Conservation (phyloP, 2,113 vertebrate genomes). For the Stictonetta naevosa region DNA sequence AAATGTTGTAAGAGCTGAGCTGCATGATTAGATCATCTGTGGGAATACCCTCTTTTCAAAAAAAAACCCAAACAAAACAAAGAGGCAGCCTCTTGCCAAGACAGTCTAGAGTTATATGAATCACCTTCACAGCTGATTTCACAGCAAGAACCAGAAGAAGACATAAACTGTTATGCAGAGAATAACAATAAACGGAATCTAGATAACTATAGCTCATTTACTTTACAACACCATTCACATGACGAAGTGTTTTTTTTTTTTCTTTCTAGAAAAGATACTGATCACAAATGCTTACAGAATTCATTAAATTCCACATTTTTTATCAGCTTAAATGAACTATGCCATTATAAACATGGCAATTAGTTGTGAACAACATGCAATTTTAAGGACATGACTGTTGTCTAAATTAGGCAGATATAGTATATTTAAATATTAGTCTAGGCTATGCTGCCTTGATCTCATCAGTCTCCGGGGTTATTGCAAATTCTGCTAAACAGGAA, state of each 20-base stretch:
- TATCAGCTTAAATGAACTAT: background rate
- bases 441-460: background rate
- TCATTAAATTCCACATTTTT: background rate
- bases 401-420: background rate
- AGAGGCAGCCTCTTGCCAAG: background rate
- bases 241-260: background rate
- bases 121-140: constrained; percentile 9
- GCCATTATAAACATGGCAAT: background rate
- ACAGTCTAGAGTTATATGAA: background rate
- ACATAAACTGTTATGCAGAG: background rate
- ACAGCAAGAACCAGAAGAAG: background rate
- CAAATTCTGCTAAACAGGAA: background rate
- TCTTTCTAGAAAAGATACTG: background rate
- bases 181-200: background rate
- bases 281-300: background rate
- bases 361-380: background rate
- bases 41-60: constrained; percentile 40
- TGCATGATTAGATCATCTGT: constrained; percentile 38
- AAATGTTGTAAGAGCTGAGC: constrained; percentile 1
- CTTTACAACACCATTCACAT: background rate
- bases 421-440: background rate
- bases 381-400: background rate
- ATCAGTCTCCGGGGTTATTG: background rate
- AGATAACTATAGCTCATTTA: background rate
- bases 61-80: constrained; percentile 44